Conservation (phyloP, 2,888 invertebrate genomes). For the Frankliniella fusca region DNA sequence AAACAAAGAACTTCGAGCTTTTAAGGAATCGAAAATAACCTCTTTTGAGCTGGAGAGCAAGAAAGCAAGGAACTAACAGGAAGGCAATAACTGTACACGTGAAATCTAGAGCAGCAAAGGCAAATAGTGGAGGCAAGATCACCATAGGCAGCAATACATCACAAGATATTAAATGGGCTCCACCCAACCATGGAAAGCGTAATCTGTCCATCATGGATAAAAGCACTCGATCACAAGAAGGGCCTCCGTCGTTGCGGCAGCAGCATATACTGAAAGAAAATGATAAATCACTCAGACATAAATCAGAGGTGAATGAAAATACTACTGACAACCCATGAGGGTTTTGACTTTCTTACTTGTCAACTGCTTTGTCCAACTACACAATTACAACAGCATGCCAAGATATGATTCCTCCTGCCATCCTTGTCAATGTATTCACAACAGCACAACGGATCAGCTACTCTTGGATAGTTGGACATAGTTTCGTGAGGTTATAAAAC, state of each 20-base stretch:
- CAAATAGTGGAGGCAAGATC: conserved; percentile 43
- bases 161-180: conserved; percentile 54
- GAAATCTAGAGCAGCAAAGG: conserved; percentile 39
- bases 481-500: neutral
- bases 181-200: conserved; percentile 57
- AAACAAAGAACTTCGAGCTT: conserved; percentile 68
- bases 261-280: conserved; percentile 47
- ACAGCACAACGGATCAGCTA: conserved; percentile 50
- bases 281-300: neutral
- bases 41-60: neutral
- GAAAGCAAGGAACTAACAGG: conserved; percentile 36
- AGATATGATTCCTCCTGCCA: conserved; percentile 52
- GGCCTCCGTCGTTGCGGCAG: conserved; percentile 45
- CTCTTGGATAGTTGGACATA: neutral
- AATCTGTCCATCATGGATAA: conserved; percentile 54
- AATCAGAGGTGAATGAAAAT: neutral
- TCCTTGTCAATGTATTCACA: conserved; percentile 56
- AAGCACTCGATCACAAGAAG: conserved; percentile 46
- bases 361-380: conserved; percentile 54
- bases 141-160: conserved; percentile 53
- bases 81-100: conserved; percentile 39
- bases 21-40: conserved; percentile 37
- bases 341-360: conserved; percentile 47
- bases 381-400: conserved; percentile 58
- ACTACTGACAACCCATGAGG: neutral